Evolutionary conservation across 2,113 vertebrate genomes (phyloP).

Genomic region (Hylia prasina): DNA sequence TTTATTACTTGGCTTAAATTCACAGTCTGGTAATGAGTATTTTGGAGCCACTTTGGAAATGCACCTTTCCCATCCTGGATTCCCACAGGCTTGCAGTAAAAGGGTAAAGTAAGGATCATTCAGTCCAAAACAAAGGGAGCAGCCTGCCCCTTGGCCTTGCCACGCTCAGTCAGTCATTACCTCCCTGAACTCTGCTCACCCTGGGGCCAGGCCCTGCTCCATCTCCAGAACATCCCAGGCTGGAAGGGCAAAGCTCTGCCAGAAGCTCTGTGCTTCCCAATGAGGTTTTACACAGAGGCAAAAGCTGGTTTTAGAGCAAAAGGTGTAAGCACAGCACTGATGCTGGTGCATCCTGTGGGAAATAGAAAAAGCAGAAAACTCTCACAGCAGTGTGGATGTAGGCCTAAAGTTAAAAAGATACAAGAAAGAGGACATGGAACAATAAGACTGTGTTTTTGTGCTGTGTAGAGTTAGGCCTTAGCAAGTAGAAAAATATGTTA

Average conservation of each 20-base stretch:
- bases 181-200: neutral
- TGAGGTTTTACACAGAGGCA: neutral
- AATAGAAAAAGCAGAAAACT: neutral
- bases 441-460: neutral
- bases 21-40: neutral
- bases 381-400: neutral
- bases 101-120: neutral
- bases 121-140: neutral
- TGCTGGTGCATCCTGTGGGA: neutral
- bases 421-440: neutral
- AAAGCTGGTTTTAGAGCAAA: neutral
- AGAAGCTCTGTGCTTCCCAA: neutral
- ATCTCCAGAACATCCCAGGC: neutral
- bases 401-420: neutral
- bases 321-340: neutral
- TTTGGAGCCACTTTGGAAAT: neutral
- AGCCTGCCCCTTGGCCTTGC: neutral
- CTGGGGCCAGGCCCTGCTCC: neutral
- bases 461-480: neutral
- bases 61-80: neutral
- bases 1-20: constrained; percentile 7
- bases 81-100: neutral
- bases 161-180: neutral
- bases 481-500: neutral
- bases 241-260: neutral